Conservation (phyloP, 2,797 vertebrate genomes). For the Agapornis canus region DNA sequence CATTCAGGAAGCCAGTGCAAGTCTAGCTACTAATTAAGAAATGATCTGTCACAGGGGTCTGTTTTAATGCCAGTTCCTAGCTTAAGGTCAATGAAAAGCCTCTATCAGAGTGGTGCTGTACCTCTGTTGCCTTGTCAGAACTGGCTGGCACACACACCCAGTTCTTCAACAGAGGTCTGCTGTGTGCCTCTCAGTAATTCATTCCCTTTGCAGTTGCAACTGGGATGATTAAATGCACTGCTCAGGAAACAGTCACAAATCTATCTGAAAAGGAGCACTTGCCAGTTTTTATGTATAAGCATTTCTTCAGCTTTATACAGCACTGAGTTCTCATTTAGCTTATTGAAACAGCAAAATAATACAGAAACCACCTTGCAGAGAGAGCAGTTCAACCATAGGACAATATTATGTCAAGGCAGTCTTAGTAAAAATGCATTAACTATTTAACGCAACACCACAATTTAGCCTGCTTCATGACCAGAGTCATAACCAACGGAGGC, state of each 20-base stretch:
- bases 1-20: neutral
- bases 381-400: neutral
- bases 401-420: constrained; percentile 28
- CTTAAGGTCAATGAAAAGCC: neutral
- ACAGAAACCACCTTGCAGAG: neutral
- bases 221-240: neutral
- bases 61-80: neutral
- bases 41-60: neutral
- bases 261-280: neutral
- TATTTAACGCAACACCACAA: constrained; percentile 2
- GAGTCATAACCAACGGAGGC: neutral
- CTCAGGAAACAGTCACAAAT: constrained; percentile 23
- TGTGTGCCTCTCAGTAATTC: neutral
- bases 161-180: neutral
- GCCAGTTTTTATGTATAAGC: neutral
- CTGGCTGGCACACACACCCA: neutral
- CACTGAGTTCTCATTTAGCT: constrained; percentile 36
- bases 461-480: neutral
- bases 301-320: constrained; percentile 5
- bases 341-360: constrained; percentile 2
- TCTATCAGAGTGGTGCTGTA: neutral
- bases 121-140: neutral
- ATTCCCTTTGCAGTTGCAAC: neutral
- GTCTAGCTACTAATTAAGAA: neutral
- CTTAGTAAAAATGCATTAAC: constrained; percentile 18